phyloP scores from a whole-genome alignment of 1,140 invertebrate genomes.

The Euschistus heros region DNA sequence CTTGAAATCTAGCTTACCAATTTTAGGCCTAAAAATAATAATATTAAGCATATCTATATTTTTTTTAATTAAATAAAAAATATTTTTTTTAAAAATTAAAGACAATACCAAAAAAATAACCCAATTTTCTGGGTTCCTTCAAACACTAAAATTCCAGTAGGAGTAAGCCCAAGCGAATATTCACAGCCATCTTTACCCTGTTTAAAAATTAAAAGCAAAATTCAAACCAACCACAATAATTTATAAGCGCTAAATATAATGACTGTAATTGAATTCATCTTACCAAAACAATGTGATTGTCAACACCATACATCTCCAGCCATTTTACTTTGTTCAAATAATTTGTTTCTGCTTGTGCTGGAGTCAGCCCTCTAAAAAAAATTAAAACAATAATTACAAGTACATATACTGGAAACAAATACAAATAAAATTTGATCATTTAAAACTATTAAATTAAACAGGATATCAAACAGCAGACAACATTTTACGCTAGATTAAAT shows the following conservation, averaged over 20 bases:
- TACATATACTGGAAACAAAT: neutral
- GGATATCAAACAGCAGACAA: too few species aligned
- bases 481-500: too few species aligned
- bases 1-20: constrained; percentile 87
- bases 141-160: constrained; percentile 94
- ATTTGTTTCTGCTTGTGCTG: constrained; percentile 83
- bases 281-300: constrained; percentile 79
- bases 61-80: neutral
- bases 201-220: constrained; percentile 32
- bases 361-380: constrained; percentile 55
- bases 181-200: constrained; percentile 90
- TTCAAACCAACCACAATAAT: neutral
- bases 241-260: neutral
- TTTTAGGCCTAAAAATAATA: constrained; percentile 95
- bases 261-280: neutral
- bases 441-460: neutral
- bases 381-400: too few species aligned
- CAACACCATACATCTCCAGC: constrained; percentile 94
- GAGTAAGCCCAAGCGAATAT: constrained; percentile 93
- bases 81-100: constrained; percentile 18
- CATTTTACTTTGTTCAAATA: constrained; percentile 91
- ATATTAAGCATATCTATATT: constrained; percentile 1
- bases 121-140: constrained; percentile 93
- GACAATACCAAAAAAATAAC: constrained; percentile 83
- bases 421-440: neutral